Base-by-base conservation (phyloP, 2,797 vertebrate genomes). In the Allenopithecus nigroviridis region DNA sequence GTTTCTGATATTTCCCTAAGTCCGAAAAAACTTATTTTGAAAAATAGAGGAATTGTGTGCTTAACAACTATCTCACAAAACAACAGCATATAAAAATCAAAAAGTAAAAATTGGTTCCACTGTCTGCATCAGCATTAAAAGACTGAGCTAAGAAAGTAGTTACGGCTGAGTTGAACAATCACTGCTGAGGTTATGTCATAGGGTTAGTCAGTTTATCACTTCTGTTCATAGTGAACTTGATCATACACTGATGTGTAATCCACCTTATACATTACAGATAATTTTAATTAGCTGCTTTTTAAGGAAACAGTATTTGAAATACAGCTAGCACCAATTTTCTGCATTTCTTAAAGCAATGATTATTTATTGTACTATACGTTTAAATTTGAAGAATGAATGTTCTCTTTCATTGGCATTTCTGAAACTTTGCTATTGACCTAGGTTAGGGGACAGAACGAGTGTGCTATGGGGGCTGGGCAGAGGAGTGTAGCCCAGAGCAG, bases 231-330 rank as follows among this genome's bases (percentile, higher is more conserved):
- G 87, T 9, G 86, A 97, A 94, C 89, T 48, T 79, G 70, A 76
- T 83, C 70, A 97, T 87, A 30, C 4, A 24, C 84, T 84, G 48
- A 89, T 94, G 94, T 97, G 57, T 93, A 95, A 96, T 95, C 95
- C 53, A 93, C 76, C 57, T 96, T 75, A 83, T 93, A 84, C 92
- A 97, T 97, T 95, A 93, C 11, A 94, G 57, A 98, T 39, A 94
- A 94, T 97, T 97, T 96, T 94, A 97, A 89, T 95, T 91, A 83
- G 72, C 41, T 96, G 70, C 53, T 72, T 95, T 94, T 96, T 79
- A 94, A 70, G 59, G 59, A 91, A 91, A 93, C 72, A 33, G 50
- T 59, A 91, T 36, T 88, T 94, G 55, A 96, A 89, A 80, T 26
- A 76, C 6, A 59, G 48, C 50, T 36, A 19, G 50, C 33, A 83